Conservation (phyloP, 1,140 invertebrate species). For the Drosophila sp. region DNA sequence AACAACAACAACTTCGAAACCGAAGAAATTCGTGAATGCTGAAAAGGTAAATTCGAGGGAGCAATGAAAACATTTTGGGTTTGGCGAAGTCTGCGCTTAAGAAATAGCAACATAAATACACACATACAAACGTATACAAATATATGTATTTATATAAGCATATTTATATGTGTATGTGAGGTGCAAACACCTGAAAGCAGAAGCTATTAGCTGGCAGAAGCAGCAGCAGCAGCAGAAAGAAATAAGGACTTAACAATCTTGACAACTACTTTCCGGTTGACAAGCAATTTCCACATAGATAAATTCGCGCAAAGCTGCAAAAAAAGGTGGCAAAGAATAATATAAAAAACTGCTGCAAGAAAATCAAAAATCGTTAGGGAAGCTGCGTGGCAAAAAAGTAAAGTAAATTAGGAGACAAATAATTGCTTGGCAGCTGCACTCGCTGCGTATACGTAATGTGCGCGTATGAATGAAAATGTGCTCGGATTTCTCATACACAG, state of each 20-base stretch:
- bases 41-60: conserved; percentile 40
- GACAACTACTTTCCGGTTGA: conserved; percentile 84
- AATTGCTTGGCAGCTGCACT: conserved; percentile 33
- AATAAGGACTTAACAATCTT: conserved; percentile 84
- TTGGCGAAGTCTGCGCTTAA: conserved; percentile 40
- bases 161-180: conserved; percentile 10
- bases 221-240: conserved; percentile 62
- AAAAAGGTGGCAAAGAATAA: conserved; percentile 34
- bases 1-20: conserved; percentile 27
- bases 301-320: conserved; percentile 63
- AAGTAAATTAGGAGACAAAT: conserved; percentile 41
- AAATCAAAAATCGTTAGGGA: conserved; percentile 37
- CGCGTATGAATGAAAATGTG: conserved; percentile 13
- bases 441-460: conserved; percentile 45
- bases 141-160: conserved; percentile 16
- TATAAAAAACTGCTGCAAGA: conserved; percentile 11
- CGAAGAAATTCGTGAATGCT: conserved; percentile 47
- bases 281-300: conserved; percentile 83
- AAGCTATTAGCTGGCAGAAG: conserved; percentile 55
- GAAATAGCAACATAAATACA: conserved; percentile 23
- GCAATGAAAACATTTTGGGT: conserved; percentile 61
- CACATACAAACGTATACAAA: conserved; percentile 27
- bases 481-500: neutral
- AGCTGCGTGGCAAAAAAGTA: neutral
- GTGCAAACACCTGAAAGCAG: conserved; percentile 36